Base-by-base conservation (phyloP, 2,888 invertebrate species). In the Hecatera dysodea region DNA sequence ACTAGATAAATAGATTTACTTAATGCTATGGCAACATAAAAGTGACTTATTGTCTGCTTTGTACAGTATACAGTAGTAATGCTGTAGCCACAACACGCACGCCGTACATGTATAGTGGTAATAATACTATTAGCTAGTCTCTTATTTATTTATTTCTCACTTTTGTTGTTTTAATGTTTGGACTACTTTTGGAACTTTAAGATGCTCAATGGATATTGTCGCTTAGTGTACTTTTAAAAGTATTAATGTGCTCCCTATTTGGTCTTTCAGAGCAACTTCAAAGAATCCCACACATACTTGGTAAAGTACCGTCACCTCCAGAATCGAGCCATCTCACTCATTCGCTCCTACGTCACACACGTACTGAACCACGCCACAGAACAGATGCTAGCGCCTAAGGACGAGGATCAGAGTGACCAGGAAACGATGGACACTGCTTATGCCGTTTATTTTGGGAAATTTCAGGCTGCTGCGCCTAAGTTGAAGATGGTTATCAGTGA, bases 401-500 rank as follows among this genome's bases (percentile, higher is more conserved):
- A 93, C 1, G 92, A 92, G 7, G 90, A 90, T 0, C 81, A 85
- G 1, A 86, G 81, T 0, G 93, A 93, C 11, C 90, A 91, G 65
- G 93, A 92, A 24, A 90, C 92, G 29, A 95, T 96, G 19, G 97
- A 98, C 84, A 97, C 97, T 0, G 97, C 98, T 42, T 98, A 97
- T 95, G 99, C 98, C 59, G 97, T 97, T 46, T 99, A 98, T 89
- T 99, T 99, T 89, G 99, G 99, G 0, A 98, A 99, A 93, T 99
- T 99, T 91, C 98, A 99, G 91, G 98, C 98, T 0, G 98, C 98
- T n/a, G 98, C 99, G 0, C 97, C 98, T 0, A 98, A 98, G 90
- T 96, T 99, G 1, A 98, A 97, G 86, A 97, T 97, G 72, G 97
- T 99, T 12, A 97, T 99, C 55, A 97, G 97, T 75, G 97, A 99